phyloP scores from a whole-genome alignment of 2,888 invertebrate genomes.

The Aelia acuminata region DNA sequence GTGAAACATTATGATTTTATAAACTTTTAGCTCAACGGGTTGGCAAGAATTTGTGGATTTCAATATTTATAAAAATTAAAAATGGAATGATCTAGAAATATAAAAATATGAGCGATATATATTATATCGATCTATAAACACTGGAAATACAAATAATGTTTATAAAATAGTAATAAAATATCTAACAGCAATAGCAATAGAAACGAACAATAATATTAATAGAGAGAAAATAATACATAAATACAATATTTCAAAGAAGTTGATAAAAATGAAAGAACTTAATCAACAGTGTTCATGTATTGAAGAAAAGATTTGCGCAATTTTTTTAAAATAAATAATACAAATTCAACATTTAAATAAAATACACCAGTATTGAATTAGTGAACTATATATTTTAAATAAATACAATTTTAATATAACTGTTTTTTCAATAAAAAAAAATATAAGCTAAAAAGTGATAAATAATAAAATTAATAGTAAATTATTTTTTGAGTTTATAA shows the following conservation, averaged over 20 bases:
- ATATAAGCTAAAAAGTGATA: neutral
- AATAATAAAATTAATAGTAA: neutral
- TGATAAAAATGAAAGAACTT: neutral
- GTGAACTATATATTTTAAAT: neutral
- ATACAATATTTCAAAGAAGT: neutral
- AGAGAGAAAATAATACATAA: neutral
- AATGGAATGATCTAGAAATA: slow-evolving; percentile 9
- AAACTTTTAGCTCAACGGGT: neutral
- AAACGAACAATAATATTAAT: neutral
- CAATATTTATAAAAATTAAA: neutral
- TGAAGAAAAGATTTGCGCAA: neutral
- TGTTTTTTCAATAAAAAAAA: neutral
- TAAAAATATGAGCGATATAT: neutral
- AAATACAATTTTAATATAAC: no score
- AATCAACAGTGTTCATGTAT: neutral
- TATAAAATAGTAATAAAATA: neutral
- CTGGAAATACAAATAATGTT: neutral
- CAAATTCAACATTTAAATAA: neutral
- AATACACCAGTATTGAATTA: neutral
- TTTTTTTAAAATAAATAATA: neutral
- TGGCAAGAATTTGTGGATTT: neutral
- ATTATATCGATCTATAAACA: neutral
- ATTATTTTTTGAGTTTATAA: neutral
- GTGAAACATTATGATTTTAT: neutral
- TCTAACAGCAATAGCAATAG: neutral